Evolutionary conservation across 2,113 vertebrate genomes (phyloP).

Genomic region (Myocastor coypus): DNA sequence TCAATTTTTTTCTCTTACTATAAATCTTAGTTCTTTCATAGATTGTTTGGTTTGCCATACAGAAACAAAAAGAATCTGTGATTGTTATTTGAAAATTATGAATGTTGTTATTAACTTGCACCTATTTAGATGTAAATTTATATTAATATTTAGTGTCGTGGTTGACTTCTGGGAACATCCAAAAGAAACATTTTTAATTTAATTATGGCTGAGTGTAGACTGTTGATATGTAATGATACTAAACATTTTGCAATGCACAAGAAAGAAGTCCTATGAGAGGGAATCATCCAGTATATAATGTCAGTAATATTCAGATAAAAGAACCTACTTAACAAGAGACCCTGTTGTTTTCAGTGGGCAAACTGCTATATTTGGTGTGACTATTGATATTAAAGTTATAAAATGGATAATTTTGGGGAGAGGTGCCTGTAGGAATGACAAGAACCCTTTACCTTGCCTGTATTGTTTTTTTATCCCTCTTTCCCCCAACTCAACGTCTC

Average conservation of each 20-base stretch:
- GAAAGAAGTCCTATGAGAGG: not conserved
- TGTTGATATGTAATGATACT: not conserved
- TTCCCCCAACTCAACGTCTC: not conserved
- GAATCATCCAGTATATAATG: not conserved
- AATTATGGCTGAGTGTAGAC: not conserved
- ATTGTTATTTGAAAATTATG: slow-evolving; percentile 23
- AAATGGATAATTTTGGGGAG: not conserved
- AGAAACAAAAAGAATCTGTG: slow-evolving; percentile 2
- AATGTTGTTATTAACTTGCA: not conserved
- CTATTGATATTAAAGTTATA: not conserved
- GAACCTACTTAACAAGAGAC: not conserved
- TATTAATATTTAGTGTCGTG: not conserved
- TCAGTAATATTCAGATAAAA: not conserved
- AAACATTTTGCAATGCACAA: not conserved
- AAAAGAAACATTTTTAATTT: not conserved
- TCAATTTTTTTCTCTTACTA: not conserved
- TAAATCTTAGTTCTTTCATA: slow-evolving; percentile 32
- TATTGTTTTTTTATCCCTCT: not conserved
- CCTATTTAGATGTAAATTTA: not conserved
- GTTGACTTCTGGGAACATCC: not conserved
- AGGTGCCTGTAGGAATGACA: not conserved
- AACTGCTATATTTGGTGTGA: not conserved
- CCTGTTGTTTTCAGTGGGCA: not conserved
- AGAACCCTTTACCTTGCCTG: not conserved
- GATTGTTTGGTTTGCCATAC: not conserved